These are phyloP conservation scores for Myrmecobius fasciatus DNA, from an alignment of 2,113 vertebrate species.

Conservation along the genomic window DNA sequence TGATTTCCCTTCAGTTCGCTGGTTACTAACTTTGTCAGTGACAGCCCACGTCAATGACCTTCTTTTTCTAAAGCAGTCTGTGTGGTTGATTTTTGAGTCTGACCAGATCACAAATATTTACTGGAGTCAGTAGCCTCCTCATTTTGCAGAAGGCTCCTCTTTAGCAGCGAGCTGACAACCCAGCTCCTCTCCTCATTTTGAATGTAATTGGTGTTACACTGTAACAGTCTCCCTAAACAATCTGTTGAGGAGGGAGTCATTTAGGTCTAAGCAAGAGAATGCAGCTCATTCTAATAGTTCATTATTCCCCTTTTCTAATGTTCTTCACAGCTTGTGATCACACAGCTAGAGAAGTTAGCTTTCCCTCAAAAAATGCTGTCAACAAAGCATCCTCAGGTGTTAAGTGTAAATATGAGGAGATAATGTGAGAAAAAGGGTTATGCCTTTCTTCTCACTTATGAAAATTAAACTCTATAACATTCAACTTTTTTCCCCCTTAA, in stretches of 20 bases:
- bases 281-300: not conserved
- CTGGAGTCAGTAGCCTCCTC: not conserved
- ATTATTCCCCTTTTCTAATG: not conserved
- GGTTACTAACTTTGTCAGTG: not conserved
- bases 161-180: not conserved
- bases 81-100: not conserved
- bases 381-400: not conserved
- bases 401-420: slow-evolving; percentile 3
- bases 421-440: not conserved
- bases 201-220: not conserved
- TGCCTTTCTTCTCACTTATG: not conserved
- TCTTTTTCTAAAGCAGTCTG: not conserved
- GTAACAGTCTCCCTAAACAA: not conserved
- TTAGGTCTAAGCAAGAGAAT: not conserved
- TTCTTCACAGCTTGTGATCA: not conserved
- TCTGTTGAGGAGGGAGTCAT: slow-evolving; percentile 18
- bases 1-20: not conserved
- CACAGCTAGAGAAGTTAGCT: not conserved
- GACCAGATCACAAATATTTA: not conserved
- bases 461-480: slow-evolving; percentile 1
- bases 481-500: not conserved
- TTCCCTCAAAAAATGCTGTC: slow-evolving; percentile 8
- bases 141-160: not conserved
- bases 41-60: not conserved
- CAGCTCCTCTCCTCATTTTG: not conserved